A percentile compares a stretch with the other conserved stretches of the same genome.
Evolutionary conservation across 92 coral and sea anemone species (phyloP).

Genomic region (Micromussa lordhowensis): DNA sequence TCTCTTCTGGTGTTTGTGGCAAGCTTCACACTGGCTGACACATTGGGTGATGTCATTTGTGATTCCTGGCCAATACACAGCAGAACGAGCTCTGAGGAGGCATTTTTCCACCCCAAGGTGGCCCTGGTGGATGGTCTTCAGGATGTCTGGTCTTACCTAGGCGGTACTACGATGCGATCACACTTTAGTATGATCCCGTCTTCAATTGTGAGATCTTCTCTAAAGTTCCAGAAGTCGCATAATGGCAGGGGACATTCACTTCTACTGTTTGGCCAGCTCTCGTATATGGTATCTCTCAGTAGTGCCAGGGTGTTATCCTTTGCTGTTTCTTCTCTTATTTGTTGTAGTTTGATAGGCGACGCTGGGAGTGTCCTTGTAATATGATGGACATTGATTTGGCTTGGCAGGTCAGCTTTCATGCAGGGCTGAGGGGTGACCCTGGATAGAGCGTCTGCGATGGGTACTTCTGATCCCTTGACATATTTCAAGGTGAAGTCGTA

Average conservation of each 20-base stretch:
- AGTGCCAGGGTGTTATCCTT: constrained; percentile 9
- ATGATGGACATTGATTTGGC: too few relatives aligned
- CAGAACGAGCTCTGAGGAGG: too few relatives aligned
- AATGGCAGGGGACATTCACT: not conserved
- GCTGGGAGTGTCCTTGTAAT: too few relatives aligned
- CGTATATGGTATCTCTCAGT: constrained; percentile 31
- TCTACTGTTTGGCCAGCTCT: constrained; percentile 48
- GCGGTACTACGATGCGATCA: not conserved
- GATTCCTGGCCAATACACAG: too few relatives aligned
- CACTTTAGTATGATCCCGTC: not conserved
- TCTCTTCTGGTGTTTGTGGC: constrained; percentile 55
- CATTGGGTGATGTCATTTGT: too few relatives aligned
- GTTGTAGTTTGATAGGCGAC: too few relatives aligned
- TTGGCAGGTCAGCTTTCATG: too few relatives aligned
- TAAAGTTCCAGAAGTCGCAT: not conserved
- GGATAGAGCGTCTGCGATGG: constrained; percentile 65
- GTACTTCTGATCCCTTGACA: constrained; percentile 59
- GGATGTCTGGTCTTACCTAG: not conserved
- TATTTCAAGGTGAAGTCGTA: constrained; percentile 57
- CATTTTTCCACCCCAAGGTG: too few relatives aligned
- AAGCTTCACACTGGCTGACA: constrained; percentile 47
- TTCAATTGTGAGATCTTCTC: not conserved
- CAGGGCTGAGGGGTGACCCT: constrained; percentile 53
- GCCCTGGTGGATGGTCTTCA: not conserved
- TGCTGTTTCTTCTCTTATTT: too few relatives aligned